These are phyloP conservation scores for Haplochromis vanheusdeni DNA, from an alignment of 2,113 vertebrate genomes.

Conservation along the genomic window DNA sequence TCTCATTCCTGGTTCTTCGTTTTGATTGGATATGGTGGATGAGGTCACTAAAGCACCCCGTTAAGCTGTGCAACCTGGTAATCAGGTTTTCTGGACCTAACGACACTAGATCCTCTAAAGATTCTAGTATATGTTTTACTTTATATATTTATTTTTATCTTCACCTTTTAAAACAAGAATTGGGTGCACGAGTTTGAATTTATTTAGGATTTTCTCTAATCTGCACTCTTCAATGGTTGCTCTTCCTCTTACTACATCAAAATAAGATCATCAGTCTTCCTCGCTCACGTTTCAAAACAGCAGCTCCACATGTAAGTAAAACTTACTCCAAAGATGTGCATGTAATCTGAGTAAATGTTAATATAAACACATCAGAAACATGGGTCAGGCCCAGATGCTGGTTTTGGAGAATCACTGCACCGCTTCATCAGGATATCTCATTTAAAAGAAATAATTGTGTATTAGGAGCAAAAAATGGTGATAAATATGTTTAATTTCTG, in stretches of 20 bases:
- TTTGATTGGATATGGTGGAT: background rate
- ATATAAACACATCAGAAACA: background rate
- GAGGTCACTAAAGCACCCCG: accelerated
- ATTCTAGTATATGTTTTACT: background rate
- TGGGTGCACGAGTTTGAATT: accelerated
- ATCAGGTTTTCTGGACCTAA: background rate
- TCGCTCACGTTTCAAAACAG: accelerated
- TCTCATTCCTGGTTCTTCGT: background rate
- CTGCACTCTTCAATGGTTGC: background rate
- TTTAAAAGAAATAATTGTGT: background rate
- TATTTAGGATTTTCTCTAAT: background rate
- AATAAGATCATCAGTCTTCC: background rate
- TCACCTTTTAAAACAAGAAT: background rate
- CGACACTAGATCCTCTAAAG: background rate
- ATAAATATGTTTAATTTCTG: background rate
- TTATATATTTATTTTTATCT: accelerated
- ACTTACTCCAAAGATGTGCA: accelerated
- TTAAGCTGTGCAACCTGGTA: background rate
- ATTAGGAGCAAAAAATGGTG: background rate
- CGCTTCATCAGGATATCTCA: background rate
- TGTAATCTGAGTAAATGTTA: background rate
- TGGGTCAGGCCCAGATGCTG: background rate
- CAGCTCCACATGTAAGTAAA: background rate
- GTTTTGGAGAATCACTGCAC: background rate
- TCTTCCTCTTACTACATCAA: background rate